Base-by-base conservation (phyloP, 37 sponge, comb jelly and placozoan species). In the Chondrosia reniformis region DNA sequence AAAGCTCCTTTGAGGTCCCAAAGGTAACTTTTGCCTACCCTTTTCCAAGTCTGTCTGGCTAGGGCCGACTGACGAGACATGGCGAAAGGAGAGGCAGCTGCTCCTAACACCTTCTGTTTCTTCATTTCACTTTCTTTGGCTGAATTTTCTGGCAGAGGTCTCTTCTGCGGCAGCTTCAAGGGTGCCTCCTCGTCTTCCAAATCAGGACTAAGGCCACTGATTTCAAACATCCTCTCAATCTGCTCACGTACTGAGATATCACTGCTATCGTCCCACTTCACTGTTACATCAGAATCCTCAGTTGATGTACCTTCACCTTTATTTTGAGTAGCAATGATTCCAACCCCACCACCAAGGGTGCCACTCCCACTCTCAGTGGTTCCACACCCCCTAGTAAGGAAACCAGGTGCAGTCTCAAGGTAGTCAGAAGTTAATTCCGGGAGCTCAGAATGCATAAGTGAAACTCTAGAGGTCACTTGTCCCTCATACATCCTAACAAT, bases 161-260 rank as follows among this genome's bases (percentile, higher is more conserved):
- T n/a, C n/a, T n/a, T n/a, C n/a, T n/a, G n/a, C n/a, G n/a, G n/a
- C n/a, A n/a, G n/a, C n/a, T n/a, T n/a, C n/a, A n/a, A n/a, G n/a
- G 22, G 6, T 13, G n/a, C 61, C 9, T 59, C 61, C 17, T 59
- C 61, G 30, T 13, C 61, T 6, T 59, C 61, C n/a, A 13, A 41
- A 2, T 69, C 72, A 24, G 39, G 44, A 3, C n/a, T 17, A 25
- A 69, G 15, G 21, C 72, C 72, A 69, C 72, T 69, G 42, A 69
- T 69, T 44, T 69, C 72, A 69, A 69, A 69, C n/a, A 69, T 69
- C 72, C 24, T 69, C 72, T 28, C n/a, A 28, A 69, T 69, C 30
- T 30, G 61, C 44, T 69, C 72, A 21, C 42, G 72, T 69, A 42
- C 36, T 4, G 31, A 34, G 43, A 2, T 39, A 24, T 13, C 36